Evolutionary conservation across 1,140 invertebrate species (phyloP).

Genomic region (Drosophila repleta): DNA sequence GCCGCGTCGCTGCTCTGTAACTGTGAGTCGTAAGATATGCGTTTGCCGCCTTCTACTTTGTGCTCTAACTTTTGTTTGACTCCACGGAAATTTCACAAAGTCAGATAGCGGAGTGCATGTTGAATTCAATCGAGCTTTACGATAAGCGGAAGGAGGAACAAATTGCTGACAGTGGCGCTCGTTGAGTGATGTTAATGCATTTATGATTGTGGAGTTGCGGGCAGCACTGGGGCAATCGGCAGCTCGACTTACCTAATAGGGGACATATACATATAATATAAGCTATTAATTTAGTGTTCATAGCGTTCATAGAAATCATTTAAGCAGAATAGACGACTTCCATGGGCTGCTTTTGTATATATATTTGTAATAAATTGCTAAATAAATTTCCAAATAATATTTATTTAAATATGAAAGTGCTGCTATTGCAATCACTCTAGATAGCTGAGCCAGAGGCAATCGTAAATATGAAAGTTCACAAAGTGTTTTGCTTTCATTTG

Average conservation of each 20-base stretch:
- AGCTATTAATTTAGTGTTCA: too few relatives aligned
- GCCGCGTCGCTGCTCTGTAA: constrained; percentile 30
- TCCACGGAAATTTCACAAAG: constrained; percentile 49
- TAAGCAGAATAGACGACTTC: neutral
- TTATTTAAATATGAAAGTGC: neutral
- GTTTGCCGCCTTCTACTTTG: constrained; percentile 49
- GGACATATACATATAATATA: too few relatives aligned
- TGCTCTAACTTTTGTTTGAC: constrained; percentile 43
- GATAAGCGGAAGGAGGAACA: neutral
- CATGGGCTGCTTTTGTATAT: too few relatives aligned
- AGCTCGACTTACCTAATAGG: too few relatives aligned
- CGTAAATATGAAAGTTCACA: too few relatives aligned
- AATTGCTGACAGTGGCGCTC: neutral
- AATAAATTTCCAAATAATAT: neutral
- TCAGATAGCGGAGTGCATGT: constrained; percentile 50
- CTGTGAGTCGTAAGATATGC: constrained; percentile 65
- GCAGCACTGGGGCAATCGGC: constrained; percentile 11
- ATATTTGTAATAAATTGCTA: neutral
- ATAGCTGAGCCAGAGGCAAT: neutral
- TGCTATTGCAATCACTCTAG: neutral
- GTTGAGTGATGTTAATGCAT: constrained; percentile 9
- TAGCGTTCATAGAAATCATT: neutral
- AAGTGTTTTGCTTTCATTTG: neutral
- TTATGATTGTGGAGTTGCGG: constrained; percentile 18
- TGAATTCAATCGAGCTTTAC: constrained; percentile 31